These are phyloP conservation scores for Cliona cf. orientalis DNA, from an alignment of 37 sponge, comb jelly and placozoan genomes.

Conservation along the genomic window DNA sequence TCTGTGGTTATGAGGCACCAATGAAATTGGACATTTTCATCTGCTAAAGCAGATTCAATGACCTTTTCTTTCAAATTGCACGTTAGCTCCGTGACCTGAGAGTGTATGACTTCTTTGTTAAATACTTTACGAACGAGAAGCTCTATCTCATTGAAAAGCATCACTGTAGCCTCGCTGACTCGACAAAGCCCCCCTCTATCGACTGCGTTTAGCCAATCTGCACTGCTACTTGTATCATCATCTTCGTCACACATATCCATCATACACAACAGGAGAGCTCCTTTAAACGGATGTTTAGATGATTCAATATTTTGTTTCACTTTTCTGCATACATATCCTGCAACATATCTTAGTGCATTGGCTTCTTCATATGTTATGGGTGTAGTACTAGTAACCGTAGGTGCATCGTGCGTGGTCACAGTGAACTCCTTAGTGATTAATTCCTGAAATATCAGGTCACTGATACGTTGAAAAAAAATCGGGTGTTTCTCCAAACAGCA, in stretches of 20 bases:
- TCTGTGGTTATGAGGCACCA: conserved; percentile 24
- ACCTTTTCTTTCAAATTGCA: conserved; percentile 13
- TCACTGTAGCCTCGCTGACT: conserved; percentile 12
- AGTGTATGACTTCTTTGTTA: not conserved
- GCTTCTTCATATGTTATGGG: conserved; percentile 23
- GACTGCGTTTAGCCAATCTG: conserved; percentile 17
- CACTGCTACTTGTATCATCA: not conserved
- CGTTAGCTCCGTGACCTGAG: too few species aligned
- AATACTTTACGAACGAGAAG: not conserved
- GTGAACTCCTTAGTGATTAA: not conserved
- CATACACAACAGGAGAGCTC: conserved; percentile 16
- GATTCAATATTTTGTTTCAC: conserved; percentile 12
- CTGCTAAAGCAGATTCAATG: not conserved
- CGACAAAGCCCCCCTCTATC: conserved; percentile 46
- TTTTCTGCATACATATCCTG: conserved; percentile 36
- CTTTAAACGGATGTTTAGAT: conserved; percentile 18
- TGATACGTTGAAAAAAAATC: not conserved
- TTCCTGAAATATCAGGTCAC: not conserved
- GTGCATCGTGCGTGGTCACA: too few species aligned
- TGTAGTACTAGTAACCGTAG: too few species aligned
- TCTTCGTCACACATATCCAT: conserved; percentile 13
- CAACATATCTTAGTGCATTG: conserved; percentile 37
- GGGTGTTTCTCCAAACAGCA: not conserved
- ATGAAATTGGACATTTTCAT: conserved; percentile 31
- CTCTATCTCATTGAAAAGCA: conserved; percentile 32